These are phyloP conservation scores for Gnatocerus cornutus DNA, from an alignment of 2,888 invertebrate species.

Conservation along the genomic window DNA sequence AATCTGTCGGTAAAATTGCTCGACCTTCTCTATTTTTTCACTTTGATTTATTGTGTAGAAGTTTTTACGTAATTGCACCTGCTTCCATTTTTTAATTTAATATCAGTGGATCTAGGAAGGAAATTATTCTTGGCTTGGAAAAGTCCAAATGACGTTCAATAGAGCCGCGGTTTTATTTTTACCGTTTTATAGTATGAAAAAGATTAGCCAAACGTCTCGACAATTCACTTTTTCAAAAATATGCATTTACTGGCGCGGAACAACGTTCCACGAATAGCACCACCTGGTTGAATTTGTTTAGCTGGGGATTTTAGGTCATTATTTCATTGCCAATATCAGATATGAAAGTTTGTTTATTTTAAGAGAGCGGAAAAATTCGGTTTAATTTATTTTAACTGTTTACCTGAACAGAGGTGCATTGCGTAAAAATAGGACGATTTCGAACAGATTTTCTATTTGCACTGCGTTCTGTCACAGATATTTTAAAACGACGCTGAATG, in stretches of 20 bases:
- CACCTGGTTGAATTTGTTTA: constrained; percentile 23
- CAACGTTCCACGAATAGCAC: not conserved
- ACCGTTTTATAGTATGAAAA: not conserved
- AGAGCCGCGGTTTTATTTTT: not conserved
- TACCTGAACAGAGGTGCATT: not conserved
- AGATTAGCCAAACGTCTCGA: no score
- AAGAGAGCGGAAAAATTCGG: not conserved
- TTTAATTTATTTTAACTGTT: not conserved
- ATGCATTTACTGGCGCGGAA: constrained; percentile 4
- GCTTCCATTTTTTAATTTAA: constrained; percentile 28
- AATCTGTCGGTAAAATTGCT: constrained; percentile 7
- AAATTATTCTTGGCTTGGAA: constrained; percentile 13
- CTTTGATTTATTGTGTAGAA: not conserved
- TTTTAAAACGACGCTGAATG: constrained; percentile 7
- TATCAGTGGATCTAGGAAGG: constrained; percentile 11
- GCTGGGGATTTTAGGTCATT: constrained; percentile 9
- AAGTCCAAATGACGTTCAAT: no score
- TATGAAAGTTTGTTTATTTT: constrained; percentile 5
- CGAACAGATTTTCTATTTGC: constrained; percentile 6
- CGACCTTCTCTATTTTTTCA: constrained; percentile 21
- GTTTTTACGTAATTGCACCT: constrained; percentile 22
- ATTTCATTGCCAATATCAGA: constrained; percentile 44
- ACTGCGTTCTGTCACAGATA: constrained; percentile 5
- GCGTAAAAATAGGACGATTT: not conserved
- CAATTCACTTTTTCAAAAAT: no score